phyloP scores from a whole-genome alignment of 2,888 invertebrate genomes.

The Cephus pygmeus region DNA sequence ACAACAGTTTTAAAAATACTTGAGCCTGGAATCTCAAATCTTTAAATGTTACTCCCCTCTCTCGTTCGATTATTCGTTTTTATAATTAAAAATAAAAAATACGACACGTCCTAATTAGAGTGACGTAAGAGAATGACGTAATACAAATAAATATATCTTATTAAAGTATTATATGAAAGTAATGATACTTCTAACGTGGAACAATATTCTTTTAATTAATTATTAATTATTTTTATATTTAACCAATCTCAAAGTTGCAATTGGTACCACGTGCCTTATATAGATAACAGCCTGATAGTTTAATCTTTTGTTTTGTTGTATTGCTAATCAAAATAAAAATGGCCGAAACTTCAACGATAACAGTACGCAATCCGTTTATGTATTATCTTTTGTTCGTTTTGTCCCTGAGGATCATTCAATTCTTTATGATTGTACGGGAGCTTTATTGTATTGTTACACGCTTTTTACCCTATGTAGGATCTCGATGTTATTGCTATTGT shows the following conservation, averaged over 20 bases:
- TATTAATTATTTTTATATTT: background rate
- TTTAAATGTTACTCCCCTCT: background rate
- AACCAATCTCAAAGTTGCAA: background rate
- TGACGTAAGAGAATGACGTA: background rate
- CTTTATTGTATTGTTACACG: background rate
- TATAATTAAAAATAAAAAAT: background rate
- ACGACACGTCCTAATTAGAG: background rate
- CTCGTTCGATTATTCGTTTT: background rate
- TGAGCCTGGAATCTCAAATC: background rate
- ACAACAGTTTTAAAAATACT: background rate
- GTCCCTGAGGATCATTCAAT: background rate
- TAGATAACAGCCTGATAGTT: background rate
- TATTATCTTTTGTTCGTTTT: background rate
- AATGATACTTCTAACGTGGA: background rate
- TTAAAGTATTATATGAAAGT: background rate
- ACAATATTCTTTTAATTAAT: background rate
- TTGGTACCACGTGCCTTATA: background rate
- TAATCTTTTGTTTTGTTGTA: background rate
- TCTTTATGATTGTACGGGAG: constrained; percentile 1
- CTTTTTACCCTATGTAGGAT: constrained; percentile 26
- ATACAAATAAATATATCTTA: background rate
- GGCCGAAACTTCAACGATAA: background rate
- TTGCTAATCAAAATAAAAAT: background rate
- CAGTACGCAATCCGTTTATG: background rate
- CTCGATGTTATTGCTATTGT: constrained; percentile 42